Base-by-base conservation (phyloP, 2,888 invertebrate species). In the Amblyteles armatorius region DNA sequence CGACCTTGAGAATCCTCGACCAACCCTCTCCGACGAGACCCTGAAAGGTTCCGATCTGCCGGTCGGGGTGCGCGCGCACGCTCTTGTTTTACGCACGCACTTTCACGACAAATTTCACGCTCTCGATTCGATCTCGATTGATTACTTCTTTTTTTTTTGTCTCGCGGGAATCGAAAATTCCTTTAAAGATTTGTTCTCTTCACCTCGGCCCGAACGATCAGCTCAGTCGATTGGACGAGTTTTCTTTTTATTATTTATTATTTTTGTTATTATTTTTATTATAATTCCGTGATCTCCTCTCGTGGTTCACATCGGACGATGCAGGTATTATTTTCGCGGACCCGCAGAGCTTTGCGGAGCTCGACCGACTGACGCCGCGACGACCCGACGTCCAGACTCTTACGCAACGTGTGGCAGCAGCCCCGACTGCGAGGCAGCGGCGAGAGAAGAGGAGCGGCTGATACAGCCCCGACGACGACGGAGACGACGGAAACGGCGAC, bases 341-440 rank as follows among this genome's bases (percentile, higher is more conserved):
- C 88, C 90, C 90, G 89, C 86, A 87, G 88, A 87, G 90, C 87
- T 88, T 91, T 91, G 89, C 89, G 88, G 88, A 88, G 87, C 87
- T 90, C 90, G 90, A 88, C 86, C 89, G 88, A 92, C 91, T 92
- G 91, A 91, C 91, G 91, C 89, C 89, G 86, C 90, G 89, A 89
- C 90, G 91, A 87, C 87, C 88, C 89, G 90, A 89, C 91, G 90
- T 92, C 91, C 90, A 90, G 90, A 89, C 89, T 91, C 88, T 92
- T 92, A 92, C 91, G 91, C 92, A 92, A 92, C 89, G 88, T 86
- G 87, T 79, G 78, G 73, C 80, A 73, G 77, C 82, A 87, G 83
- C 87, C 84, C 79, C 87, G 84, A 81, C 82, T 57, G 80, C 71
- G 79, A 79, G 74, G 83, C 85, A 83, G 79, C 85, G 67, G n/a